These are phyloP conservation scores for Yponomeuta evonymella DNA, from an alignment of 2,888 invertebrate genomes.

Conservation along the genomic window DNA sequence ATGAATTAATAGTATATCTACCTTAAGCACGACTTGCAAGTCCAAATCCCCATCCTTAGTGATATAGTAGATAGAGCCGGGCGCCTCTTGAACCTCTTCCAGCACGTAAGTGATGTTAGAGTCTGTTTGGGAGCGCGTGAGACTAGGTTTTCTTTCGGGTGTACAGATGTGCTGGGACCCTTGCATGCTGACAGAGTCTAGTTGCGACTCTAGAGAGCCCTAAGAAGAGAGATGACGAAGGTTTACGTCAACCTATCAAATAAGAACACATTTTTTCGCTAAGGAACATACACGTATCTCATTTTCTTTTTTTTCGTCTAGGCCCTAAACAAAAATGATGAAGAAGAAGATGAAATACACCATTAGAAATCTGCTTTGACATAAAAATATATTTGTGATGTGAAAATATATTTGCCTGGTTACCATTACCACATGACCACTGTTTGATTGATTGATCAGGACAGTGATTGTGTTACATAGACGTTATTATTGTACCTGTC, in stretches of 20 bases:
- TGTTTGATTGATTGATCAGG: too few species aligned
- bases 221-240: slow-evolving; percentile 35
- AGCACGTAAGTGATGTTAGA: slow-evolving; percentile 92
- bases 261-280: too few species aligned
- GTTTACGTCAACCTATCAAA: too few species aligned
- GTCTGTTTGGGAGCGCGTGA: slow-evolving; percentile 92
- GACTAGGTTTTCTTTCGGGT: slow-evolving; percentile 81
- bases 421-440: too few species aligned
- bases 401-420: too few species aligned
- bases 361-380: too few species aligned
- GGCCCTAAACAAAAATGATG: too few species aligned
- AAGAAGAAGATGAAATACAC: too few species aligned
- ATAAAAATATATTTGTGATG: too few species aligned
- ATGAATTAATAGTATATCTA: slow-evolving; percentile 33
- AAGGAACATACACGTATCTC: too few species aligned
- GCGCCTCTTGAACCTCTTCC: slow-evolving; percentile 91
- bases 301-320: too few species aligned
- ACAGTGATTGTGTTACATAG: too few species aligned
- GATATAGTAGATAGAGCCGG: slow-evolving; percentile 93
- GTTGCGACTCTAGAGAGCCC: slow-evolving; percentile 91
- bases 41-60: slow-evolving; percentile 97
- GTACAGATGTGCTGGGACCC: slow-evolving; percentile 73
- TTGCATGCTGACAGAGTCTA: slow-evolving; percentile 83
- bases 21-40: slow-evolving; percentile 90
- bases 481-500: slow-evolving; percentile 73